Percentiles rank a stretch among this genome's conserved stretches.
Evolutionary conservation across 2,888 invertebrate species (phyloP).

Genomic region (Melangyna quadrimaculata): DNA sequence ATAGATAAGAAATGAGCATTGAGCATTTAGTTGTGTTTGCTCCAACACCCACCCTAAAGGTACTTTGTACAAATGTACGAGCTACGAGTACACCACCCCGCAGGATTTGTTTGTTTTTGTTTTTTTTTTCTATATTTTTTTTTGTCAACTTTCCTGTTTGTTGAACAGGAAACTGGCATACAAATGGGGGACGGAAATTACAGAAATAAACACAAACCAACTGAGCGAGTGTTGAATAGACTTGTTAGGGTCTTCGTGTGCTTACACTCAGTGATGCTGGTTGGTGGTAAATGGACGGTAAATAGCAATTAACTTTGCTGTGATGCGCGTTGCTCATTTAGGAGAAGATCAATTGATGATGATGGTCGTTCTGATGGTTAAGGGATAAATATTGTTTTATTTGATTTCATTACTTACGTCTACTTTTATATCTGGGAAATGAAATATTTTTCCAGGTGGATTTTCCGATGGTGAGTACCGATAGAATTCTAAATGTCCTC

Average conservation of each 20-base stretch:
- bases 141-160: conserved; percentile 26
- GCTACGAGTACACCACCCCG: background rate
- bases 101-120: conserved; percentile 2
- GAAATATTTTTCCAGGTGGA: conserved; percentile 85
- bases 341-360: conserved; percentile 33
- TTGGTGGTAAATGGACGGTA: conserved; percentile 15
- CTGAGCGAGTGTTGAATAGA: conserved; percentile 37
- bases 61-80: background rate
- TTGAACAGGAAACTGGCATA: conserved; percentile 7
- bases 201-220: conserved; percentile 11
- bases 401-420: conserved; percentile 83
- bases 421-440: conserved; percentile 85
- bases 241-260: conserved; percentile 28
- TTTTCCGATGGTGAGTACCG: conserved; percentile 85
- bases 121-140: background rate
- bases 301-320: conserved; percentile 48
- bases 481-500: conserved; percentile 86
- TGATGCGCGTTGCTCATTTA: conserved; percentile 12
- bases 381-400: background rate
- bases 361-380: background rate
- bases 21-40: conserved; percentile 20
- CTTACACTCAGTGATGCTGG: too few species aligned
- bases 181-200: conserved; percentile 38
- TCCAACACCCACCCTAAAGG: background rate
- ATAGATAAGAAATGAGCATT: conserved; percentile 64